These are phyloP conservation scores for Drosophila eohydei DNA, from an alignment of 2,888 invertebrate species.

Conservation along the genomic window DNA sequence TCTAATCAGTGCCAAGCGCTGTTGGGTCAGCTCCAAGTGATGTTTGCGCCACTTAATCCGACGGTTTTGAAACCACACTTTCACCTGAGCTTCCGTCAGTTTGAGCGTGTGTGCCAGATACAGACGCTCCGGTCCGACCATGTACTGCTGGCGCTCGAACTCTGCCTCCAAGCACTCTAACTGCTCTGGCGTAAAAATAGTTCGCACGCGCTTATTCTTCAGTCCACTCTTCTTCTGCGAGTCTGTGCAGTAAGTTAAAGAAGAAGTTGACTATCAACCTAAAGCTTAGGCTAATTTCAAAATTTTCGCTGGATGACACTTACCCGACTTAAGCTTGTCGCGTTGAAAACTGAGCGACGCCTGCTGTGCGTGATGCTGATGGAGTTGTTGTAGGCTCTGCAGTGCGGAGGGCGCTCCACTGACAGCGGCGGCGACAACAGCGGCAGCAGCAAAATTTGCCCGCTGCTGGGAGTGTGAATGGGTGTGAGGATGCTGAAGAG, in stretches of 20 bases:
- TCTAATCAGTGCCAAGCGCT: constrained; percentile 88
- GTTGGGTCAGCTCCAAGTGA: constrained; percentile 96
- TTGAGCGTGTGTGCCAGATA: constrained; percentile 90
- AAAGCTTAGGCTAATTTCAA: too few relatives aligned
- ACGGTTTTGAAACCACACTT: constrained; percentile 97
- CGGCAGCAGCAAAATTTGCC: constrained; percentile 77
- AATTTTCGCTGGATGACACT: background rate
- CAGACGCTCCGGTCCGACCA: constrained; percentile 97
- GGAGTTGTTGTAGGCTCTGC: constrained; percentile 84
- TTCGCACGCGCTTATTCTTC: constrained; percentile 95
- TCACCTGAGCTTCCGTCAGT: constrained; percentile 88
- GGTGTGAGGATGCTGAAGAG: constrained; percentile 43
- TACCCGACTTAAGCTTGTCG: constrained; percentile 83
- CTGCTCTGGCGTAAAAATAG: constrained; percentile 98
- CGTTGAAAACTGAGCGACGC: constrained; percentile 80
- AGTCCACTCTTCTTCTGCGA: constrained; percentile 84
- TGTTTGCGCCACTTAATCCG: constrained; percentile 97
- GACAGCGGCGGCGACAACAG: constrained; percentile 74
- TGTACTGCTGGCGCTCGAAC: constrained; percentile 98
- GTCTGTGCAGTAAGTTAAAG: constrained; percentile 75
- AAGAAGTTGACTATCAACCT: background rate
- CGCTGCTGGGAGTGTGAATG: constrained; percentile 68
- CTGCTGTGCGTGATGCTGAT: constrained; percentile 84
- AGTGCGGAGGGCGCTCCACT: constrained; percentile 82
- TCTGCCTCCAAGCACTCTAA: constrained; percentile 96